Percentiles rank a stretch among this genome's conserved stretches.
phyloP scores from a whole-genome alignment of 2,888 invertebrate genomes.

The Drosophila neonasuta region DNA sequence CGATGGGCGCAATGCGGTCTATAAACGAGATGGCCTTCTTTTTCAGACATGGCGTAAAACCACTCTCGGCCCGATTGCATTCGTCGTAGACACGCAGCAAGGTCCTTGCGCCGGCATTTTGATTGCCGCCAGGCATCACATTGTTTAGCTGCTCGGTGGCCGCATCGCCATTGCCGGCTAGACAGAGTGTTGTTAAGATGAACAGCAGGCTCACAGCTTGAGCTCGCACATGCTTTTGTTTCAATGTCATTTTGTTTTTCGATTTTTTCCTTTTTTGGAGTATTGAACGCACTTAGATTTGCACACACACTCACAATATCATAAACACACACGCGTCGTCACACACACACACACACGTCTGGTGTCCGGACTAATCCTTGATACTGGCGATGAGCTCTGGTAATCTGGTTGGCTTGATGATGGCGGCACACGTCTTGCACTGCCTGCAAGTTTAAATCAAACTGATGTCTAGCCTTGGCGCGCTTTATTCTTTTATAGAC shows the following conservation, averaged over 20 bases:
- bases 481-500: conserved; percentile 82
- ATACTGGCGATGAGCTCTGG: neutral
- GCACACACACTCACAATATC: conserved; percentile 30
- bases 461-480: conserved; percentile 83
- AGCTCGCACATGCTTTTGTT: conserved; percentile 46
- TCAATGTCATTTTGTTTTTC: conserved; percentile 48
- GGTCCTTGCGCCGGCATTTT: conserved; percentile 86
- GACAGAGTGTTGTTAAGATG: conserved; percentile 44
- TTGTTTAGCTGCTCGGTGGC: conserved; percentile 77
- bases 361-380: conserved; percentile 38
- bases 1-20: conserved; percentile 89
- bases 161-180: conserved; percentile 59
- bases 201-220: conserved; percentile 43
- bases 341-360: conserved; percentile 31
- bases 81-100: conserved; percentile 90
- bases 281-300: conserved; percentile 8
- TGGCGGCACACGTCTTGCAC: conserved; percentile 50
- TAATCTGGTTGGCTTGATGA: too few species aligned
- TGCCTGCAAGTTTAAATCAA: conserved; percentile 83
- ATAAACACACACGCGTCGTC: conserved; percentile 39
- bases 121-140: conserved; percentile 57
- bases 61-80: conserved; percentile 87
- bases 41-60: conserved; percentile 89
- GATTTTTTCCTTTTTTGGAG: conserved; percentile 22
- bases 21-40: conserved; percentile 91